Evolutionary conservation across 2,113 vertebrate species (phyloP), one percentile per base, ranked within the genome.

Genomic region (Podarcis raffonei): DNA sequence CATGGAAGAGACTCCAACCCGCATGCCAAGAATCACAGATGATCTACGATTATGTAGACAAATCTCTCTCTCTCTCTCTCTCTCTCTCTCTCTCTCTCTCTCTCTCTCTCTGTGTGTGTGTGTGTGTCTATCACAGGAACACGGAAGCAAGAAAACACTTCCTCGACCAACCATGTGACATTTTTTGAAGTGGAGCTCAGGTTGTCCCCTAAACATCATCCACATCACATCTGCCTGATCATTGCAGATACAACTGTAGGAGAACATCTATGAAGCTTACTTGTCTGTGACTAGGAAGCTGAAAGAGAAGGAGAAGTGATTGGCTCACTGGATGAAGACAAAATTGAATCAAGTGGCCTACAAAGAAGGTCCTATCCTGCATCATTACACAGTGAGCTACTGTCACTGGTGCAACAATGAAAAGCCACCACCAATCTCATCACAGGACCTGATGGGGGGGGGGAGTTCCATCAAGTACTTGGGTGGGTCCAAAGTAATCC

Each of bases 21-120:
- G 11, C 84, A 25, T 77, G 65, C 77, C 27, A 83, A 96, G 89
- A 89, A 93, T 78, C 87, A 92, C 86, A 89, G 91, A 90, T 74
- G 84, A 42, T 92, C 75, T 87, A 77, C 23, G 53, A 66, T 57
- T 79, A 90, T 1, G 86, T 1, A 89, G n/a, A 62, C n/a, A 62
- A 80, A 94, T 83, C 89, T 37, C 4, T 35, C 23, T 53, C 53
- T 48, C 42, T 48, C 42, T 9, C 8, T 48, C 42, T 48, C 48
- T 48, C 48, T 48, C 48, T 48, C 48, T 48, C 42, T 48, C 42
- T 48, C 42, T 48, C 42, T 48, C 42, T 48, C 42, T 42, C 39
- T 42, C 39, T 42, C 39, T 42, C 39, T 39, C 39, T 39, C 39
- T n/a, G n/a, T n/a, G n/a, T n/a, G n/a, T n/a, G n/a, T n/a, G n/a